Conservation (phyloP, 2,113 vertebrate genomes). For the Prinia subflava region DNA sequence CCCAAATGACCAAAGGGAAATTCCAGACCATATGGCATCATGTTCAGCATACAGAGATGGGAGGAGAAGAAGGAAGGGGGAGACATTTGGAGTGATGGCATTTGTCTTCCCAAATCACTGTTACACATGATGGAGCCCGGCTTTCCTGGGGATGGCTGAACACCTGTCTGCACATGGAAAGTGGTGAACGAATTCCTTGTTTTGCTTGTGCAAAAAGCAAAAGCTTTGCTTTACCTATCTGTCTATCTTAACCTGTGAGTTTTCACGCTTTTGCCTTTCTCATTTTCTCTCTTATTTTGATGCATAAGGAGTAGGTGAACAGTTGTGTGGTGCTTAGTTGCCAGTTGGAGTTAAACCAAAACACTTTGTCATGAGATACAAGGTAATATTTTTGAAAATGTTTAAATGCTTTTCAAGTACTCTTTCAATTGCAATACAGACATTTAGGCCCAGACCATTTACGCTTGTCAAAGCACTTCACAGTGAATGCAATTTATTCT, state of each 20-base stretch:
- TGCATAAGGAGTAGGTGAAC: neutral
- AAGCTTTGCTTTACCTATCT: neutral
- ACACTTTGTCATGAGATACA: neutral
- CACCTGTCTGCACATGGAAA: neutral
- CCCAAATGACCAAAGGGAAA: neutral
- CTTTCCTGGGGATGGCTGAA: neutral
- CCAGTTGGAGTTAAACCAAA: neutral
- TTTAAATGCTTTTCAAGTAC: neutral
- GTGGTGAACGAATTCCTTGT: neutral
- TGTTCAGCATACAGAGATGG: neutral
- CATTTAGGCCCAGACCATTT: neutral
- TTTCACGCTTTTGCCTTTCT: neutral
- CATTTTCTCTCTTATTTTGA: neutral
- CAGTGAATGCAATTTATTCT: neutral
- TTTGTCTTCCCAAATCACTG: neutral
- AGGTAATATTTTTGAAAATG: neutral
- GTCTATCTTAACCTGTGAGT: neutral
- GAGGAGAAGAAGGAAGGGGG: neutral
- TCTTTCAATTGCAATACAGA: neutral
- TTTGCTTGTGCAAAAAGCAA: neutral
- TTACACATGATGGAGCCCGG: neutral
- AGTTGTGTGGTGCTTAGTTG: neutral
- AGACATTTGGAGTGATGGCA: neutral
- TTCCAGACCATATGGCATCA: neutral
- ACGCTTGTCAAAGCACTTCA: neutral